These are phyloP conservation scores for Etia nguti DNA, from an alignment of 2,113 vertebrate genomes.

Conservation along the genomic window DNA sequence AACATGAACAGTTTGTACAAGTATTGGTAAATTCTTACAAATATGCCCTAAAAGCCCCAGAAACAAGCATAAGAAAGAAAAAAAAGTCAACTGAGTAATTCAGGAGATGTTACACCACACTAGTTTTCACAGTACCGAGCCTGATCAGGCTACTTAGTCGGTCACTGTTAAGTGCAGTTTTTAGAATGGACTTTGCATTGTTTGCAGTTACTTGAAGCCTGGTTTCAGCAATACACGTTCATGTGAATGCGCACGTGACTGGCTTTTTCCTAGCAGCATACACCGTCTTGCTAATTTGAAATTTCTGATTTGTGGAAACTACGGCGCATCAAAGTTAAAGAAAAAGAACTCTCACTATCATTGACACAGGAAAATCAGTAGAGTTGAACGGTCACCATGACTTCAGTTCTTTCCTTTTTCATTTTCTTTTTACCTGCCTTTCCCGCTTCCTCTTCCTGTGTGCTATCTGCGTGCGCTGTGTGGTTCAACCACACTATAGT, in stretches of 20 bases:
- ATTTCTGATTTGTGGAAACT: background rate
- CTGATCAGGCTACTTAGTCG: background rate
- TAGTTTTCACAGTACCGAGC: background rate
- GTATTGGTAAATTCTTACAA: background rate
- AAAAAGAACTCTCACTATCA: background rate
- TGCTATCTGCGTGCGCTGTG: background rate
- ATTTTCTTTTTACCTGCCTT: background rate
- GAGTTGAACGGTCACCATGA: background rate
- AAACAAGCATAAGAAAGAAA: background rate
- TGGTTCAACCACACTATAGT: background rate
- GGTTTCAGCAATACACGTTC: background rate
- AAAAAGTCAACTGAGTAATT: background rate
- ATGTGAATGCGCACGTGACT: background rate
- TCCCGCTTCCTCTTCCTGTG: background rate
- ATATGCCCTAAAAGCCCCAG: background rate
- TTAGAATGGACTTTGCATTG: background rate
- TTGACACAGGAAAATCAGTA: background rate
- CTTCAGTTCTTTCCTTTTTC: background rate
- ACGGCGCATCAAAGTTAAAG: background rate
- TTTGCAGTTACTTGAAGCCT: background rate
- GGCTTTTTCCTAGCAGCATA: background rate
- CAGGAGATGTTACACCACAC: background rate
- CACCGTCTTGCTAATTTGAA: background rate
- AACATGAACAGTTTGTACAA: background rate
- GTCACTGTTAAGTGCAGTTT: background rate